Percentiles rank a stretch among this genome's conserved stretches.
phyloP scores from a whole-genome alignment of 2,113 vertebrate genomes.

The Macrotus californicus region DNA sequence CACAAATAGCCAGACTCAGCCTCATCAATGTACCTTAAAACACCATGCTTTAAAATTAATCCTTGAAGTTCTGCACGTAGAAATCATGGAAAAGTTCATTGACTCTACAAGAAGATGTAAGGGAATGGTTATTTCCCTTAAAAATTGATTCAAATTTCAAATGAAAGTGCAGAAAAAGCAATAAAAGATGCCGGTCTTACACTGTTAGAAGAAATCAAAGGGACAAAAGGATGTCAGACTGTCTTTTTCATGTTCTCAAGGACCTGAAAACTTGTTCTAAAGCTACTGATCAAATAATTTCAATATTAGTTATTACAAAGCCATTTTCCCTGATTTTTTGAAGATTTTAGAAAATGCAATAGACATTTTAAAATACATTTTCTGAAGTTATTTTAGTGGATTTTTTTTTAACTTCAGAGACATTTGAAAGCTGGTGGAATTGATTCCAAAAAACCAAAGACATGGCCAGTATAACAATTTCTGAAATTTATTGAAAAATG shows the following conservation, averaged over 20 bases:
- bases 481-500: not conserved
- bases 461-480: not conserved
- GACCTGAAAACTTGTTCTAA: not conserved
- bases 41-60: not conserved
- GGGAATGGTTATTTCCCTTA: not conserved
- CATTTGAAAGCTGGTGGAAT: not conserved
- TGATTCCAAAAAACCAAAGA: constrained; percentile 12
- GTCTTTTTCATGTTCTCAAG: not conserved
- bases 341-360: not conserved
- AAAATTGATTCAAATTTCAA: not conserved
- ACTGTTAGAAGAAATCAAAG: not conserved
- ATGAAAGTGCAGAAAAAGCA: not conserved
- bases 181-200: not conserved
- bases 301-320: not conserved
- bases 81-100: not conserved
- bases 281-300: not conserved
- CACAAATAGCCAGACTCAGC: not conserved
- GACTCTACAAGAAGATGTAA: not conserved
- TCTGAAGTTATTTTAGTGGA: not conserved
- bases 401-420: not conserved
- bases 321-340: not conserved
- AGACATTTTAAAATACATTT: not conserved
- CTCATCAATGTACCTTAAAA: not conserved
- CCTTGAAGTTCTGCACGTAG: not conserved
- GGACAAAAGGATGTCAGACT: not conserved